phyloP scores from a whole-genome alignment of 2,113 vertebrate species.

The Cololabis saira region DNA sequence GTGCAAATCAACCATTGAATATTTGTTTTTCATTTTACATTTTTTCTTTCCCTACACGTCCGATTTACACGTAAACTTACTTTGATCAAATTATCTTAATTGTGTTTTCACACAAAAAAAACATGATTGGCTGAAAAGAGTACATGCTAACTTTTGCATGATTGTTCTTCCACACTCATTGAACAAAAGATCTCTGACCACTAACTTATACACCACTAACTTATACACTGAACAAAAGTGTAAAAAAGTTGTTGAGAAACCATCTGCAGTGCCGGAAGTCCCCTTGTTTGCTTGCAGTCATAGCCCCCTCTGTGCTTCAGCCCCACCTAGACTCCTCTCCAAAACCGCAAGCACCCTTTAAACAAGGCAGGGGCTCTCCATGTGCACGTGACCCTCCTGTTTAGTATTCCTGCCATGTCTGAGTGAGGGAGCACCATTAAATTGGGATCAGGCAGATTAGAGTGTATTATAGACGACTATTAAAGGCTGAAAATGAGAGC shows the following conservation, averaged over 20 bases:
- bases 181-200: no score
- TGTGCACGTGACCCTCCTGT: conserved; percentile 73
- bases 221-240: no score
- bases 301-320: neutral
- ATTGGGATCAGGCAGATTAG: conserved; percentile 99
- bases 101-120: no score
- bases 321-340: conserved; percentile 24
- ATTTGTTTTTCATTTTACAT: no score
- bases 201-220: no score
- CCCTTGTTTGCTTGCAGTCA: conserved; percentile 51
- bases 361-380: conserved; percentile 76
- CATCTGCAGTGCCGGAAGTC: conserved; percentile 35
- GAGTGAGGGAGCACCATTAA: conserved; percentile 91
- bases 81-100: no score
- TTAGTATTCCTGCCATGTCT: conserved; percentile 86
- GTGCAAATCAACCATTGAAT: no score
- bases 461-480: conserved; percentile 93
- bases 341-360: conserved; percentile 50
- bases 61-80: no score
- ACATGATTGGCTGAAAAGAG: no score
- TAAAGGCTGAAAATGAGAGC: conserved; percentile 96
- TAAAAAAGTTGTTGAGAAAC: conserved; percentile 16
- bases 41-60: no score
- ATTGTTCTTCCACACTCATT: no score
- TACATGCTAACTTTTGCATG: no score